Base-by-base conservation (phyloP, 1,140 invertebrate genomes). In the Drosophila varians region DNA sequence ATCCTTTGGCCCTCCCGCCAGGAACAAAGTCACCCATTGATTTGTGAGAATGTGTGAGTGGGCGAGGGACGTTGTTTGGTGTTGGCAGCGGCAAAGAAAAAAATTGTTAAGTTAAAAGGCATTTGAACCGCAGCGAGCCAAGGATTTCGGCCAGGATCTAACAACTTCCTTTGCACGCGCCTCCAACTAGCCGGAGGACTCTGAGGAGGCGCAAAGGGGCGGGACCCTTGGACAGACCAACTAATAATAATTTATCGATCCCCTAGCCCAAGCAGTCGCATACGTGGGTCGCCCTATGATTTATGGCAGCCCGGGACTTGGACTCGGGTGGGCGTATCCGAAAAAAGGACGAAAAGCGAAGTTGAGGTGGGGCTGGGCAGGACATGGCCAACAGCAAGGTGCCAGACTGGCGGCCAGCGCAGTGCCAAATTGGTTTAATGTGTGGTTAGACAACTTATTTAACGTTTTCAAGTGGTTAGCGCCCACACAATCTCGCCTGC, bases 211-310 rank as follows among this genome's bases (percentile, higher is more conserved):
- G 21, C 23, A 26, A 16, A 31, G n/a, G 12, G 19, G 25, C 12
- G 31, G 46, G 38, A 48, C 55, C 38, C 14, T 36, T 52, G 72
- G 70, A 53, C 66, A 40, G 75, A 73, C 74, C 75, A 87, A 89
- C 86, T 90, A 89, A 89, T 90, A 89, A 90, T 90, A 89, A 89
- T 89, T 89, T 89, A 89, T 89, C 86, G 87, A 89, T 87, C 83
- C 82, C 83, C 83, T 68, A 87, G 82, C 82, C 75, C 74, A 87
- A 77, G 83, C 87, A 82, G 77, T 77, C 82, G 87, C 82, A 86
- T 80, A 87, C 77, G 77, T 80, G 77, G 64, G 68, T 74, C 74
- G 75, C 64, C 61, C 77, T 82, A 87, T 87, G 82, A 87, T 87
- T 87, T 87, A 87, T 87, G 74, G 83, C 77, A 57, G 43, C 65